Evolutionary conservation across 2,797 vertebrate genomes (phyloP), one percentile per base, ranked within the genome.

Genomic region (Urophycis tenuis): DNA sequence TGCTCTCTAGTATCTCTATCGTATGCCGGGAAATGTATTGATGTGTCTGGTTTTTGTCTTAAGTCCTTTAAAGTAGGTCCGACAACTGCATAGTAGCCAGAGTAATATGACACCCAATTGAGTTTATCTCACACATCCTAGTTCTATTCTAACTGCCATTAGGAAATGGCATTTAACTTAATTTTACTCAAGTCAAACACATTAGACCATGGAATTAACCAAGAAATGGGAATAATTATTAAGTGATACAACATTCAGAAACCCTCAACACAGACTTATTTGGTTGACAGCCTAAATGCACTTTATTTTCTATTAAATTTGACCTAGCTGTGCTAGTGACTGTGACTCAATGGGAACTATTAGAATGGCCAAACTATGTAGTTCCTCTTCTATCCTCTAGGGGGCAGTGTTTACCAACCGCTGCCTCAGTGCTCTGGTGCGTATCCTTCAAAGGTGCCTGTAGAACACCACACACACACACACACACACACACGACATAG

Each of bases 71-170:
- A 78, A 74, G 83, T 74, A 80, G 81, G 84, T 78, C 86, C 87
- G 81, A 88, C 87, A 91, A 91, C 85, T 92, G 92, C 92, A 93
- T 93, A 92, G 89, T 89, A 89, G 92, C 88, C 85, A 72, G 87
- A 91, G 88, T 79, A 86, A 77, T 90, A 91, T 89, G 85, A 91
- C 83, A 85, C 90, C 87, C 86, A 88, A 85, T 87, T 86, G 77
- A 88, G 81, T 75, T 75, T 90, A 85, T 90, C 88, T 83, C 85
- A 74, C 60, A 33, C 73, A 84, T 86, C 80, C 69, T 71, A 60
- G 78, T 45, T 14, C 31, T 77, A 81, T 84, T 73, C 85, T 36
- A 15, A 78, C 41, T 69, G 41, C 77, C 22, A 69, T 76, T 29
- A 81, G 79, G 71, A 77, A 73, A 77, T 81, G 89, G 90, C 92